Evolutionary conservation across 2,888 invertebrate species (phyloP).

Genomic region (Acanthoscelides obtectus): DNA sequence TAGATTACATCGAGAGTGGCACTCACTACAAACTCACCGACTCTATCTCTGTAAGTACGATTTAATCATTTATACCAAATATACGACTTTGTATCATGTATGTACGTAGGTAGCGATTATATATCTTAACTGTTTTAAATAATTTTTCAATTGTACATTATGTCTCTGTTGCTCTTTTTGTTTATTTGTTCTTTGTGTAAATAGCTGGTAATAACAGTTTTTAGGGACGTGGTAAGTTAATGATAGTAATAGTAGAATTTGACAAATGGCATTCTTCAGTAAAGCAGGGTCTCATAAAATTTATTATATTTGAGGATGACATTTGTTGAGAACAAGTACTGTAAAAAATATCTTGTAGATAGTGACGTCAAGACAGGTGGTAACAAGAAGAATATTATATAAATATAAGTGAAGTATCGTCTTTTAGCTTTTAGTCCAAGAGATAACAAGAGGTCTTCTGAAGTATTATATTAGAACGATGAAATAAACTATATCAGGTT

Average conservation of each 20-base stretch:
- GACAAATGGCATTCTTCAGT: conserved; percentile 44
- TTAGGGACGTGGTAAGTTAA: neutral
- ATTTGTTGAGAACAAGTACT: conserved; percentile 34
- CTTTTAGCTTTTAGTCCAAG: conserved; percentile 20
- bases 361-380: conserved; percentile 25
- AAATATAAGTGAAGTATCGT: conserved; percentile 20
- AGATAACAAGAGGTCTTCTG: neutral
- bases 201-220: conserved; percentile 2
- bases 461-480: no score
- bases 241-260: conserved; percentile 25
- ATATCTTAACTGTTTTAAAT: conserved; percentile 3
- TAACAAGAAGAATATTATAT: conserved; percentile 27
- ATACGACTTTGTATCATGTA: neutral
- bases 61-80: neutral
- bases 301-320: conserved; percentile 46
- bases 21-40: neutral
- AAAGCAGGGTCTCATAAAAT: conserved; percentile 49
- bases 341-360: conserved; percentile 36
- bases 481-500: no score
- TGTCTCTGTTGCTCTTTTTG: conserved; percentile 3
- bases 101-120: neutral
- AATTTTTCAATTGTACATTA: conserved; percentile 9
- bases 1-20: neutral
- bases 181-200: conserved; percentile 1
- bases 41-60: neutral